Evolutionary conservation across 1,140 invertebrate species (phyloP), one percentile per base, ranked within the genome.

Genomic region (Neodiprion pinetum): DNA sequence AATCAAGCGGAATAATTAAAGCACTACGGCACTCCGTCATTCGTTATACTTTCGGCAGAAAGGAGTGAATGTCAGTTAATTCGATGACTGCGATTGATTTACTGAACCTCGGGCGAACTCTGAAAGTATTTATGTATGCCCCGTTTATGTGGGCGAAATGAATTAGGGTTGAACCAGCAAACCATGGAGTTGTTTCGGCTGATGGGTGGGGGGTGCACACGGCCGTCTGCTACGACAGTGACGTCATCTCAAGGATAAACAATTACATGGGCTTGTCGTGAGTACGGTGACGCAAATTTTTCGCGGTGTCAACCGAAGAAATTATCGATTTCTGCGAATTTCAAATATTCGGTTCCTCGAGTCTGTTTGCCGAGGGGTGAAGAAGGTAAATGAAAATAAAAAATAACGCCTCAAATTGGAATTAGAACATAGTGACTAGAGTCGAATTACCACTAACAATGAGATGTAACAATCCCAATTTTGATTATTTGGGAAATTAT

Each of bases 231-330:
- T 61, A 61, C 53, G n/a, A 61, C 11, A 12, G n/a, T 61, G 11
- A 61, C 53, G 53, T 61, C 53, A 61, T 17, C 53, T 17, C 53
- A 61, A 61, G 53, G 53, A 61, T 61, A 61, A 61, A 61, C 53
- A 61, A 61, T 61, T 61, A 61, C 53, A 61, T 61, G 53, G 53
- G 53, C 5, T 61, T 61, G 7, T 61, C 53, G 8, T 61, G 53
- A 61, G 53, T 61, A 17, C 53, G 7, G 4, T 61, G 53, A 14
- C 53, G 53, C 53, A 17, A 61, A 61, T 61, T 61, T 17, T 17
- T 17, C 53, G 53, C 53, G 11, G 53, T 61, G n/a, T 8, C 9
- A 61, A 14, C 11, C 53, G n/a, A 5, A 61, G 11, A 17, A 17
- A 61, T 17, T 61, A 61, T 61, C 53, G 53, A 61, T 61, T 40